Evolutionary conservation across 2,113 vertebrate genomes (phyloP).

Genomic region (Corythoichthys intestinalis): DNA sequence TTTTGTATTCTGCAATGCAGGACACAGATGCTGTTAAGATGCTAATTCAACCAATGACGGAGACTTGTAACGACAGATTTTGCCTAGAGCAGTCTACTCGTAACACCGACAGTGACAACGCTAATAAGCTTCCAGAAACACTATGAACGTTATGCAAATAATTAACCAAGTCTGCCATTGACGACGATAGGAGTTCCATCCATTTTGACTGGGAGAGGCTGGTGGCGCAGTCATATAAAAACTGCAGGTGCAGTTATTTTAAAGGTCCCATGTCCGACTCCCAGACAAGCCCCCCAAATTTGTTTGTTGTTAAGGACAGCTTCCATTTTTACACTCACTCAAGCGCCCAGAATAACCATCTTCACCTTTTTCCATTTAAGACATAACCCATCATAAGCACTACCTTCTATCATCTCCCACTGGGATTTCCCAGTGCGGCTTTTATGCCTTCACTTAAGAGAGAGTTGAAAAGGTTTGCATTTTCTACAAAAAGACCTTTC

Average conservation of each 20-base stretch:
- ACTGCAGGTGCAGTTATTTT: too few species aligned
- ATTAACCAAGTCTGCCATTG: too few species aligned
- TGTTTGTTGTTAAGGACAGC: background rate
- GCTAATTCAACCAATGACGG: conserved; percentile 18
- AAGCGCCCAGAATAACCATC: background rate
- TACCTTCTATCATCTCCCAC: conserved; percentile 9
- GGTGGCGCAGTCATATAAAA: too few species aligned
- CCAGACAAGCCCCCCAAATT: too few species aligned
- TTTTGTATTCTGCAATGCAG: conserved; percentile 24
- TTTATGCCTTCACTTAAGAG: conserved; percentile 1
- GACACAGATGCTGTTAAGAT: conserved; percentile 50
- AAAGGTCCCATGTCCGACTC: too few species aligned
- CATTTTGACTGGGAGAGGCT: too few species aligned
- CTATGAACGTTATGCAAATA: conserved; percentile 14
- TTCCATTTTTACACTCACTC: background rate
- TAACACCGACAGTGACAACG: conserved; percentile 29
- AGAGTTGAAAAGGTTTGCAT: background rate
- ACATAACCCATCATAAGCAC: background rate
- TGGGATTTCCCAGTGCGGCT: conserved; percentile 7
- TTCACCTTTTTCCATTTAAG: conserved; percentile 16
- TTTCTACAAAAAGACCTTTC: background rate
- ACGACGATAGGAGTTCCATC: too few species aligned
- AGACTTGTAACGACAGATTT: conserved; percentile 43
- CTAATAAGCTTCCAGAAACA: conserved; percentile 32
- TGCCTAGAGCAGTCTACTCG: conserved; percentile 29